Evolutionary conservation across 1,140 invertebrate genomes (phyloP).

Genomic region (Anoplophora glabripennis): DNA sequence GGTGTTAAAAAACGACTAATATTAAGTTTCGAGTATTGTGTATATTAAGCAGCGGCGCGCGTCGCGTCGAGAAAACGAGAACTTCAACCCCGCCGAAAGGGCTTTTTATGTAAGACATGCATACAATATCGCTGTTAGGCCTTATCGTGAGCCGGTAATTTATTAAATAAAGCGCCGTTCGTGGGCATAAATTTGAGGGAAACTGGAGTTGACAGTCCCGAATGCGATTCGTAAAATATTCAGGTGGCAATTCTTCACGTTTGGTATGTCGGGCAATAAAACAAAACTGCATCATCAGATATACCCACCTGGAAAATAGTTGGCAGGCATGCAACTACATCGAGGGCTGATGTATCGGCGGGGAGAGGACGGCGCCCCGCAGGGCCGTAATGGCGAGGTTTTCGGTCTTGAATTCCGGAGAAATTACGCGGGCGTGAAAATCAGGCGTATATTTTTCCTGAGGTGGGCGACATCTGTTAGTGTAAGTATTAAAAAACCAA

Average conservation of each 20-base stretch:
- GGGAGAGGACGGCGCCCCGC: not conserved
- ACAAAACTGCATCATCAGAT: slow-evolving; percentile 15
- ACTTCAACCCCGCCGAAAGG: too few relatives aligned
- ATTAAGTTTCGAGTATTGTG: too few relatives aligned
- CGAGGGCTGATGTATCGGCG: not conserved
- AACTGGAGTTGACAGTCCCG: slow-evolving; percentile 9
- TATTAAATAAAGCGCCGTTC: slow-evolving; percentile 13
- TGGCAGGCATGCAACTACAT: slow-evolving; percentile 4
- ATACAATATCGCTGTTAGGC: not conserved
- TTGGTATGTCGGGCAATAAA: slow-evolving; percentile 7
- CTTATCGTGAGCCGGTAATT: slow-evolving; percentile 14
- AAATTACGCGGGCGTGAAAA: too few relatives aligned
- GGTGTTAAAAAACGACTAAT: too few relatives aligned
- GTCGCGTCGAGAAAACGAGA: too few relatives aligned
- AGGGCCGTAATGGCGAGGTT: too few relatives aligned
- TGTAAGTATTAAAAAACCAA: too few relatives aligned
- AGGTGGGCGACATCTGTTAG: too few relatives aligned
- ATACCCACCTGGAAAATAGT: slow-evolving; percentile 8
- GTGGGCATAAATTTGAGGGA: slow-evolving; percentile 14
- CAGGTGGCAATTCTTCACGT: slow-evolving; percentile 17
- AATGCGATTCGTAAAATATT: slow-evolving; percentile 15
- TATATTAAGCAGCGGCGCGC: too few relatives aligned
- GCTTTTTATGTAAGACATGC: too few relatives aligned
- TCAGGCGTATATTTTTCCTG: too few relatives aligned
- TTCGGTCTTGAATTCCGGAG: too few relatives aligned